Conservation (phyloP, 2,113 vertebrate genomes). For the Oncorhynchus mykiss region DNA sequence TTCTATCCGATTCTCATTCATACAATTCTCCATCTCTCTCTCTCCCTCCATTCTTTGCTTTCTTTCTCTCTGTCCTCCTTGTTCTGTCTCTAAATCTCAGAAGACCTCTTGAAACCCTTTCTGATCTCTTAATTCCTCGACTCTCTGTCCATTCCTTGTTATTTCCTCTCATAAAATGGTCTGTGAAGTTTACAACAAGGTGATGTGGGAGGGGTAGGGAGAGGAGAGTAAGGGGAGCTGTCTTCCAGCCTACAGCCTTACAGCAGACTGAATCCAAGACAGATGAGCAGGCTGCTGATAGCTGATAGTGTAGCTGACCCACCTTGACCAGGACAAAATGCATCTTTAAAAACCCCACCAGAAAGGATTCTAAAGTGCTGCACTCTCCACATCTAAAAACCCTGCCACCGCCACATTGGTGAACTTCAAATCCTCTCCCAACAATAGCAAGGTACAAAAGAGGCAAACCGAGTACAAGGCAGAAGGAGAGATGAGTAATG, state of each 20-base stretch:
- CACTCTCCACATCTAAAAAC: conserved; percentile 57
- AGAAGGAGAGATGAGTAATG: conserved; percentile 27
- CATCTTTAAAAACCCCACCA: conserved; percentile 43
- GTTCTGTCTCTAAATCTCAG: not conserved
- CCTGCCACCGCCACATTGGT: conserved; percentile 51
- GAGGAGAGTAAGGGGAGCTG: conserved; percentile 6
- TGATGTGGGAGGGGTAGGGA: conserved; percentile 33
- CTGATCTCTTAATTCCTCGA: not conserved
- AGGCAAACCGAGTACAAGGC: conserved; percentile 23
- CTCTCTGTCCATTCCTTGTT: not conserved
- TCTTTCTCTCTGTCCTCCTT: conserved; percentile 11
- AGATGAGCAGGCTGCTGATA: conserved; percentile 60
- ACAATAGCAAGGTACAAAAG: conserved; percentile 54
- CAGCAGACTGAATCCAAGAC: conserved; percentile 62
- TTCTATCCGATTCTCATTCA: not conserved
- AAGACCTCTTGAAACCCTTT: not conserved
- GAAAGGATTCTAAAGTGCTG: conserved; percentile 62
- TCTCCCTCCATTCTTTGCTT: conserved; percentile 5
- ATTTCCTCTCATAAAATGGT: conserved; percentile 19
- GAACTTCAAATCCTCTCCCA: conserved; percentile 55
- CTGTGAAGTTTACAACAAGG: conserved; percentile 34
- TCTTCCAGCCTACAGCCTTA: not conserved
- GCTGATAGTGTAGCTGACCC: conserved; percentile 65
- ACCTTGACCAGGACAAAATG: conserved; percentile 53
- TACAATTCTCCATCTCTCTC: conserved; percentile 7